Evolutionary conservation across 1,140 invertebrate genomes (phyloP), one percentile per base, ranked within the genome.

Genomic region (Lepidurus packardi): DNA sequence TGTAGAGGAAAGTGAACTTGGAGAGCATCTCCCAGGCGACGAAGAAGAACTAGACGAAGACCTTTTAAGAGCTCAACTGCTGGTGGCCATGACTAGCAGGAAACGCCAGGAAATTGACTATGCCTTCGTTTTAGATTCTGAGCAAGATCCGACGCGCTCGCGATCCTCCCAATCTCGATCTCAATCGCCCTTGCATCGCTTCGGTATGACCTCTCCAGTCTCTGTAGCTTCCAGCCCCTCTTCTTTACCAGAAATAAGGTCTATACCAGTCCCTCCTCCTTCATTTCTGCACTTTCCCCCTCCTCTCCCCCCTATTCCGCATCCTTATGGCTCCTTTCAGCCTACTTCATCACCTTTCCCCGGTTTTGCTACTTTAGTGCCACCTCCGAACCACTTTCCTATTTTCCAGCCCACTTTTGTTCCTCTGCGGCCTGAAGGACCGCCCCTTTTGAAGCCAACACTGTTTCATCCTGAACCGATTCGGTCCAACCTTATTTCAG

Each of bases 11-110:
- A 21, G 53, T 16, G 53, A 21, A 34, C 34, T 34, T 9, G 53
- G 21, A 65, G 53, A 65, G n/a, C 53, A 65, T 65, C 16, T 65
- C 53, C 53, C 53, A 7, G 53, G 21, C 16, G 53, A 65, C 16
- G 53, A 65, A 16, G 53, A 65, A 65, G 53, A 65, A 7, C 21
- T 65, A 21, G 16, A 65, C 13, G 53, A 65, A 65, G 53, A 65
- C 21, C 53, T 65, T 65, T 65, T 65, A 21, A 65, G 53, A 65
- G 53, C 53, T 65, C 53, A 65, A 65, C 53, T 65, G 6, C 21
- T 65, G 21, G 53, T 65, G 21, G 53, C 53, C 16, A 65, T 65
- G 53, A 65, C 53, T 7, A 13, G 53, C 16, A 13, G 53, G 13
- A 65, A 65, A 16, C 8, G 53, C 6, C 53, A 65, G 21, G 53